A percentile compares a stretch with the other conserved stretches of the same genome.
These are phyloP conservation scores for Herminia tarsipennalis DNA, from an alignment of 2,888 invertebrate species.

Conservation along the genomic window DNA sequence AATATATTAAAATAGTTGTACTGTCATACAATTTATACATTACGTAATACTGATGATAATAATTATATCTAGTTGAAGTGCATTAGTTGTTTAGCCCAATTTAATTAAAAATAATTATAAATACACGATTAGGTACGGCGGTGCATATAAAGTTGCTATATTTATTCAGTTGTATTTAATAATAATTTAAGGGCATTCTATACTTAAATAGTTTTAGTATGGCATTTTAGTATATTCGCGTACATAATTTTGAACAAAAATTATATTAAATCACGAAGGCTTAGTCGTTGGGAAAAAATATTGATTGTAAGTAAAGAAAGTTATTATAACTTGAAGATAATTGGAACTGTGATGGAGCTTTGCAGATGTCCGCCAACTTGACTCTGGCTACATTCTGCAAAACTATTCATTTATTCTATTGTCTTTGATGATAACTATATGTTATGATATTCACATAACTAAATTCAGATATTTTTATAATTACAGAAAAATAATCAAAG, in stretches of 20 bases:
- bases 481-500: no score
- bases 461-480: no score
- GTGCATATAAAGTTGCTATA: slow-evolving; percentile 25
- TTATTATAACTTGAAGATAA: slow-evolving; percentile 29
- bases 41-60: slow-evolving; percentile 3
- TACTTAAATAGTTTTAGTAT: slow-evolving; percentile 41
- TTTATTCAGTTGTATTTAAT: slow-evolving; percentile 19
- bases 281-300: slow-evolving; percentile 20
- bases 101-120: slow-evolving; percentile 7
- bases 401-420: no score
- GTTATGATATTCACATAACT: no score
- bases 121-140: slow-evolving; percentile 3
- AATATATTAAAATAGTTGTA: no score
- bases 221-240: slow-evolving; percentile 35
- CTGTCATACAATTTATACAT: no score
- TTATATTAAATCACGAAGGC: slow-evolving; percentile 40
- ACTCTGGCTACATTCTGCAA: no score
- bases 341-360: no score
- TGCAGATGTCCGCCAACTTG: no score
- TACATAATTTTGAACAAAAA: slow-evolving; percentile 43
- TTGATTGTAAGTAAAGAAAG: not conserved
- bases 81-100: slow-evolving; percentile 12
- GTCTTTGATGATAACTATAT: no score
- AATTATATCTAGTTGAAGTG: not conserved
- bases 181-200: slow-evolving; percentile 27